Conservation (phyloP, 1,140 invertebrate species). For the Solenopsis fugax region DNA sequence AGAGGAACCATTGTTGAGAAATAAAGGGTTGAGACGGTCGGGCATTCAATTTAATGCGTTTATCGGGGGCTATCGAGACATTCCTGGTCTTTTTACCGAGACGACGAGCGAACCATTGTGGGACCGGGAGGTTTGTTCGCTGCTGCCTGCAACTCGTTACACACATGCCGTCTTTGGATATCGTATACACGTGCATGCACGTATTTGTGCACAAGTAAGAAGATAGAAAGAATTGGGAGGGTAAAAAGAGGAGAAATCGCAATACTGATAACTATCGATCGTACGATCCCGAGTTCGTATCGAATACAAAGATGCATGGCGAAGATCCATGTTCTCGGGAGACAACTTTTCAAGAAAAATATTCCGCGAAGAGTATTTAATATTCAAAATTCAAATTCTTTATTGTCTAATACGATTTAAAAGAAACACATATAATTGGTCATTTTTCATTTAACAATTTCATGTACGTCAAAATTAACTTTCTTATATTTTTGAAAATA, state of each 20-base stretch:
- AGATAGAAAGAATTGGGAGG: not conserved
- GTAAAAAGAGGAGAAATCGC: slow-evolving; percentile 57
- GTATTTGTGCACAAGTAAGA: slow-evolving; percentile 1
- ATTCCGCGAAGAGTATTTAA: not conserved
- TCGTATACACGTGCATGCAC: not conserved
- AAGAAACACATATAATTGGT: not conserved
- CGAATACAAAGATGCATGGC: slow-evolving; percentile 46
- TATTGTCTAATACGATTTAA: not conserved
- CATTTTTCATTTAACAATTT: not conserved
- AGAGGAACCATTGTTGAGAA: slow-evolving; percentile 29
- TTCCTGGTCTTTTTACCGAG: slow-evolving; percentile 61
- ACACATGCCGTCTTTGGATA: slow-evolving; percentile 37
- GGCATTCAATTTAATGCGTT: slow-evolving; percentile 57
- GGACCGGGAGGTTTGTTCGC: slow-evolving; percentile 45
- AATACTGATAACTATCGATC: slow-evolving; percentile 75
- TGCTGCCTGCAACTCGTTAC: slow-evolving; percentile 51
- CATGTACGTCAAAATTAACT: not conserved
- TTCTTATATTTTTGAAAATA: not conserved
- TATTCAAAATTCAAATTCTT: slow-evolving; percentile 18
- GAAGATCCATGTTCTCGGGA: not conserved
- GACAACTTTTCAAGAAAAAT: slow-evolving; percentile 54
- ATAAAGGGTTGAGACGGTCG: slow-evolving; percentile 8
- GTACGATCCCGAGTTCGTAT: slow-evolving; percentile 53
- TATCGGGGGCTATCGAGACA: slow-evolving; percentile 63
- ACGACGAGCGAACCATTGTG: slow-evolving; percentile 47